These are phyloP conservation scores for Leucopsar rothschildi DNA, from an alignment of 2,113 vertebrate genomes.

Conservation along the genomic window DNA sequence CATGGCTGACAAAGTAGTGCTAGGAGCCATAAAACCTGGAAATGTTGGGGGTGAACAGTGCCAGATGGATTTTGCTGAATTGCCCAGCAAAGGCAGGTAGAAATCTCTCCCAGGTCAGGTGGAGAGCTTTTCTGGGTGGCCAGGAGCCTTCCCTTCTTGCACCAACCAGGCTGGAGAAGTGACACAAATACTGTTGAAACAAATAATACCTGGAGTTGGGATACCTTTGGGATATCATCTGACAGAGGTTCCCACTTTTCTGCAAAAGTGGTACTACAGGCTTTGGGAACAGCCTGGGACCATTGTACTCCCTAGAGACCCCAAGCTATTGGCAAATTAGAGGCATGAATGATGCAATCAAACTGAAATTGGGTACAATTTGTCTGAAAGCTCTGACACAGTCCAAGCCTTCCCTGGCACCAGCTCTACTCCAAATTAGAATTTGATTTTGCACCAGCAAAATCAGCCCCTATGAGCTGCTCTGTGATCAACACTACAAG, in stretches of 20 bases:
- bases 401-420: neutral
- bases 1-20: too few relatives aligned
- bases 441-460: too few relatives aligned
- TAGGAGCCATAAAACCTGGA: too few relatives aligned
- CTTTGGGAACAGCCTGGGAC: neutral
- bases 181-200: neutral
- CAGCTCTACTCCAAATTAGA: neutral
- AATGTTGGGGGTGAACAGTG: too few relatives aligned
- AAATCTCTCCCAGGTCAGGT: too few relatives aligned
- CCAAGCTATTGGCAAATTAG: neutral
- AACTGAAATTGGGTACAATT: neutral
- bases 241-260: neutral
- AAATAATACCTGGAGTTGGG: neutral
- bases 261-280: neutral
- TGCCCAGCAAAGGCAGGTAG: too few relatives aligned
- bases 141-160: too few relatives aligned
- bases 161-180: neutral
- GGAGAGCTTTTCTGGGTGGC: too few relatives aligned
- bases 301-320: too few relatives aligned
- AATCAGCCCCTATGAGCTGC: too few relatives aligned
- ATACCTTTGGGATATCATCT: neutral
- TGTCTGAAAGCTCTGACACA: neutral
- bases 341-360: neutral
- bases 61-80: too few relatives aligned
- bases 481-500: too few relatives aligned